phyloP scores from a whole-genome alignment of 2,113 vertebrate species.

The Chauna torquata region DNA sequence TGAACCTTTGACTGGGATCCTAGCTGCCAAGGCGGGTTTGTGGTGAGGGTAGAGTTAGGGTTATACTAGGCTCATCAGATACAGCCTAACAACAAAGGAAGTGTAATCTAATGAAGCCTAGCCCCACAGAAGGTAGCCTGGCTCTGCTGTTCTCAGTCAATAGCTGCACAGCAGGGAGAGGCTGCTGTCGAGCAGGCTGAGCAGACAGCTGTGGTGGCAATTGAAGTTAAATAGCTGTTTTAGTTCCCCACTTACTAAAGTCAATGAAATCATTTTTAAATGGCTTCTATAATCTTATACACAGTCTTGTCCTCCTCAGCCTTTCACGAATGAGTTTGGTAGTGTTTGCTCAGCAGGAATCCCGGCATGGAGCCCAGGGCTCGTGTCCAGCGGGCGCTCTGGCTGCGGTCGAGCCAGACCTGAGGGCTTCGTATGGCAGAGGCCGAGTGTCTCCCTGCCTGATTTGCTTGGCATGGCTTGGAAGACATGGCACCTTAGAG shows the following conservation, averaged over 20 bases:
- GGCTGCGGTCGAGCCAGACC: not conserved
- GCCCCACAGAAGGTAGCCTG: not conserved
- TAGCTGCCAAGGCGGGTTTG: not conserved
- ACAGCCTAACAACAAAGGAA: not conserved
- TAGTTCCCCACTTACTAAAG: not conserved
- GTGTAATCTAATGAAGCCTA: not conserved
- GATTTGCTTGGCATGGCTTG: not conserved
- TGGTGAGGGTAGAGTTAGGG: not conserved
- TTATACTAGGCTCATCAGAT: not conserved
- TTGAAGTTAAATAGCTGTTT: not conserved
- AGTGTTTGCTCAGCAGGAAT: not conserved
- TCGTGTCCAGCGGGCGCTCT: not conserved
- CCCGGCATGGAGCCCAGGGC: not conserved
- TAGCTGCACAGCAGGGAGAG: not conserved
- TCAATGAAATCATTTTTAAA: not conserved
- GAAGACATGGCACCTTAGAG: not conserved
- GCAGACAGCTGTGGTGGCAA: not conserved
- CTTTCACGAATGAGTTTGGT: not conserved
- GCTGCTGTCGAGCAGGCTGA: not conserved
- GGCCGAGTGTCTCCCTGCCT: not conserved
- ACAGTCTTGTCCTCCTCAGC: not conserved
- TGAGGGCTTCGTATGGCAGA: rapidly evolving
- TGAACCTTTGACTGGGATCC: not conserved
- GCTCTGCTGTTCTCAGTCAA: not conserved
- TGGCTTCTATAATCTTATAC: not conserved